Conservation (phyloP, 1,140 invertebrate genomes). For the Macrosteles quadrilineatus region DNA sequence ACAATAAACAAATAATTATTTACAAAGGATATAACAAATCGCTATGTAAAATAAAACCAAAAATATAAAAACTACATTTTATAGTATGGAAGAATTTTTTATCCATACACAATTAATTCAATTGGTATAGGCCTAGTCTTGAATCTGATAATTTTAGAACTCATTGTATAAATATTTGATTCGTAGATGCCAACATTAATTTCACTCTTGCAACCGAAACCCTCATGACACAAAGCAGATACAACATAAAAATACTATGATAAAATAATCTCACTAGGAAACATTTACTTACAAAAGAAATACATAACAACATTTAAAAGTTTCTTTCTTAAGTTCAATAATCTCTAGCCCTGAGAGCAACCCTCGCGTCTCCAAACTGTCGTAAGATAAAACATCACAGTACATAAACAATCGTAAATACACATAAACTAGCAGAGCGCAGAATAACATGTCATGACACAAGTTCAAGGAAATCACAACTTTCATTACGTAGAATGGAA, state of each 20-base stretch:
- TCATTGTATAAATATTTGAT: no score
- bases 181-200: not conserved
- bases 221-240: not conserved
- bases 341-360: not conserved
- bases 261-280: conserved; percentile 2
- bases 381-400: not conserved
- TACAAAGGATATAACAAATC: not conserved
- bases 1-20: not conserved
- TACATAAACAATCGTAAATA: not conserved
- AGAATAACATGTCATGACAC: no score
- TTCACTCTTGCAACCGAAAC: not conserved
- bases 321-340: not conserved
- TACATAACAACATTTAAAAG: not conserved
- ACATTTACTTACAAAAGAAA: not conserved
- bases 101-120: no score
- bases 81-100: no score
- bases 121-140: no score
- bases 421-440: no score
- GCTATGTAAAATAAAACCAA: conserved; percentile 3
- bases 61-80: not conserved
- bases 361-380: not conserved
- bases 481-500: not conserved
- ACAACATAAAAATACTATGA: conserved; percentile 1
- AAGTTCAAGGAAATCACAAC: no score
- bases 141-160: no score